Conservation (phyloP, 2,113 vertebrate species). For the Anolis sagrei region DNA sequence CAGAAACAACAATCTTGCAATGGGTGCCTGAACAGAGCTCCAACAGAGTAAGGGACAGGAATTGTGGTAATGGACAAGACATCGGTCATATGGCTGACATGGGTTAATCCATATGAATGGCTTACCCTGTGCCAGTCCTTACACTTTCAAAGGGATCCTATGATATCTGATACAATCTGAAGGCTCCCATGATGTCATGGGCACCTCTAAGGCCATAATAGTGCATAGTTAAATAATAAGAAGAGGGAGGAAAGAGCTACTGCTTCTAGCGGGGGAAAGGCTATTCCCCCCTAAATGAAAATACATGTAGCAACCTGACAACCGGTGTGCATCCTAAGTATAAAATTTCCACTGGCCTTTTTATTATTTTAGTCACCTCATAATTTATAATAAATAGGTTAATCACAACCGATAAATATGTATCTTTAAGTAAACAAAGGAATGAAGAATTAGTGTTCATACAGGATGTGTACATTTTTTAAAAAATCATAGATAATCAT, state of each 20-base stretch:
- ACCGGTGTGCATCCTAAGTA: constrained; percentile 79
- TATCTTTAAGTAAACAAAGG: constrained; percentile 85
- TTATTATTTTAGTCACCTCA: constrained; percentile 81
- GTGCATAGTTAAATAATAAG: constrained; percentile 67
- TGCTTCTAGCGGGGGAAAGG: constrained; percentile 66
- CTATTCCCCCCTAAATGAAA: constrained; percentile 64
- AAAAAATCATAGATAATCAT: constrained; percentile 83
- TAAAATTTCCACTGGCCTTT: constrained; percentile 83
- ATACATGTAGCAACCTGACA: constrained; percentile 74
- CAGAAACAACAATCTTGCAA: not conserved
- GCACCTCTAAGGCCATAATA: constrained; percentile 81
- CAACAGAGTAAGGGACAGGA: not conserved
- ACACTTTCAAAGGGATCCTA: constrained; percentile 73
- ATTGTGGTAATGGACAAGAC: constrained; percentile 10
- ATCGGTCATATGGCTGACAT: not conserved
- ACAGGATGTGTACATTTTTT: constrained; percentile 84
- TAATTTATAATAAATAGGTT: constrained; percentile 87
- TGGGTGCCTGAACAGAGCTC: not conserved
- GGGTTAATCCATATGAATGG: not conserved
- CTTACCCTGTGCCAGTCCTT: constrained; percentile 66
- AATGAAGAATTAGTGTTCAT: constrained; percentile 83
- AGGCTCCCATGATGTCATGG: constrained; percentile 76
- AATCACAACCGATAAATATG: constrained; percentile 85
- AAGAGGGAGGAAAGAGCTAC: constrained; percentile 49
- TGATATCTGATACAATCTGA: constrained; percentile 71